These are phyloP conservation scores for Andrena camellia DNA, from an alignment of 2,888 invertebrate species.

Conservation along the genomic window DNA sequence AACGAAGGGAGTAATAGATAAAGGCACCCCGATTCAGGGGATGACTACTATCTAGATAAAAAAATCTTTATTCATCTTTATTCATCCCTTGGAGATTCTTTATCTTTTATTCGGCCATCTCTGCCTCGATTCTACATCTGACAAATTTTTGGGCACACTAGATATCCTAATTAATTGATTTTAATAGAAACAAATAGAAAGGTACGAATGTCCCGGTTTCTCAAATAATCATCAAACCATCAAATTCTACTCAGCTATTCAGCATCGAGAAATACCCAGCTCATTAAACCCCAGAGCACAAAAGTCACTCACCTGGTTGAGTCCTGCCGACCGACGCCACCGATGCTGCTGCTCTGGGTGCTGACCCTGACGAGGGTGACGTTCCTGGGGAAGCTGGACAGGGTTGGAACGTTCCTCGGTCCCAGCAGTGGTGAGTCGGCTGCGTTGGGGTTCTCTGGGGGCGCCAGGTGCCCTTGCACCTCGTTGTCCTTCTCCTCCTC, in stretches of 20 bases:
- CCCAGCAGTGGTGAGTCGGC: constrained; percentile 79
- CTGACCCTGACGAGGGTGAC: constrained; percentile 87
- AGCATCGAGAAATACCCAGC: neutral
- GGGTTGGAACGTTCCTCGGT: constrained; percentile 64
- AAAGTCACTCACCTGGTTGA: constrained; percentile 86
- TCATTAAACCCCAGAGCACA: neutral
- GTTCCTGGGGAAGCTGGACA: constrained; percentile 79
- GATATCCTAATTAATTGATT: too few species aligned
- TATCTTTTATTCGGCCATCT: too few species aligned
- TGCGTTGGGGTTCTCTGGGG: constrained; percentile 64
- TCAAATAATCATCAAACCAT: neutral
- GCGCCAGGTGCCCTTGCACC: constrained; percentile 39
- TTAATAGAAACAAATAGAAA: too few species aligned
- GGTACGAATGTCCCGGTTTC: too few species aligned
- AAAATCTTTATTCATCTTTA: too few species aligned
- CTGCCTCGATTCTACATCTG: too few species aligned
- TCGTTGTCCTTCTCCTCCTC: constrained; percentile 78
- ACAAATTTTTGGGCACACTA: too few species aligned
- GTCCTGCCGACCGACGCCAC: constrained; percentile 87
- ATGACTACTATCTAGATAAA: too few species aligned
- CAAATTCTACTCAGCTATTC: neutral
- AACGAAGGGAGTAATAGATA: too few species aligned
- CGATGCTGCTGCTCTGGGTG: constrained; percentile 88
- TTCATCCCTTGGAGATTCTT: too few species aligned
- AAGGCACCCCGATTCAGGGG: too few species aligned